Evolutionary conservation across 2,888 invertebrate genomes (phyloP), one percentile per base, ranked within the genome.

Genomic region (Parthenolecanium corni): DNA sequence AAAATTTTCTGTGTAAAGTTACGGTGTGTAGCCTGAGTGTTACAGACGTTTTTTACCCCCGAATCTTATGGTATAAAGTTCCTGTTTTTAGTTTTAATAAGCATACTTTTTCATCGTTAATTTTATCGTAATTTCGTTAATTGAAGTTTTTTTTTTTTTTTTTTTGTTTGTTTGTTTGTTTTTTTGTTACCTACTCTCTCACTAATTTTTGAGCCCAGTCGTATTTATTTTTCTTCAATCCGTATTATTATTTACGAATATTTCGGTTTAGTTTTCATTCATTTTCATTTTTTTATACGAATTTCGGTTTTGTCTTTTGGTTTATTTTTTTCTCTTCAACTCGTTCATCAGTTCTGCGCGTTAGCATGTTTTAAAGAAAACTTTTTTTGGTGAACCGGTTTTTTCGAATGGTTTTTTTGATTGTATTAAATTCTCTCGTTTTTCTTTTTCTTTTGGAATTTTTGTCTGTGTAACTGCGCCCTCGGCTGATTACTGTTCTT

Each of bases 11-110:
- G 31, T 31, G 38, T 36, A 54, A 58, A 58, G 58, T 58, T 58
- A 58, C 58, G 58, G 23, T 21, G 25, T 14, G n/a, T 38, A 25
- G 53, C 38, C 18, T 12, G 47, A 20, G 21, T 49, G 61, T 61
- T 51, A 49, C 49, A 49, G 61, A 61, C 61, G 61, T 61, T 51
- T 61, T 58, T 25, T 46, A 58, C 31, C 31, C 31, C 31, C 31
- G 46, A 49, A 49, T 51, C 49, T 23, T 51, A 61, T 61, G 61
- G 61, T 61, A 49, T 47, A 61, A 31, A 61, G 61, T 61, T 61
- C 61, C 61, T 61, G 31, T 61, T 61, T 31, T 31, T 6, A 9
- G 4, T 31, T 31, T 31, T 31, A 31, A 31, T 31, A 31, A 31
- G 31, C 31, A 31, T 31, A 6, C 9, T 31, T 31, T 31, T 31